Percentiles rank a stretch among this genome's conserved stretches.
These are phyloP conservation scores for Drosophila atripex DNA, from an alignment of 2,888 invertebrate species.

Conservation along the genomic window DNA sequence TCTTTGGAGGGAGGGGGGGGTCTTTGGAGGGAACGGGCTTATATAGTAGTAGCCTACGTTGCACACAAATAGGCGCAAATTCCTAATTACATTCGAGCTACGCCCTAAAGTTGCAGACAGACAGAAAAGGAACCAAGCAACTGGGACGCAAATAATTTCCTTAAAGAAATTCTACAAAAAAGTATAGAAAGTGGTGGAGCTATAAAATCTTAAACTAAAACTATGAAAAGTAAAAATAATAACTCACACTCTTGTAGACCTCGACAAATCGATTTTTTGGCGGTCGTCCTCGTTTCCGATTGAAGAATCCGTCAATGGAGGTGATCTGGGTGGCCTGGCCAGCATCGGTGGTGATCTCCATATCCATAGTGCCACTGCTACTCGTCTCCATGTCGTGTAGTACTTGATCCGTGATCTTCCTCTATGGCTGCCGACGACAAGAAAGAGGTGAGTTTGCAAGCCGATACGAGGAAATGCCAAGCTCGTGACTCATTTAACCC, in stretches of 20 bases:
- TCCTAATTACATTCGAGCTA: constrained; percentile 59
- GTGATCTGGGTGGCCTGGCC: constrained; percentile 84
- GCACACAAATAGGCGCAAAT: constrained; percentile 74
- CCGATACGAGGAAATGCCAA: constrained; percentile 15
- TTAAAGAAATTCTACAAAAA: neutral
- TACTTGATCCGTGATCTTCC: constrained; percentile 7
- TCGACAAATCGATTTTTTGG: constrained; percentile 97
- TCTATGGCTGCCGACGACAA: constrained; percentile 14
- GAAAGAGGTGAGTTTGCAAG: constrained; percentile 3
- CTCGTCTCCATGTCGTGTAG: constrained; percentile 19
- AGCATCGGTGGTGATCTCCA: constrained; percentile 7
- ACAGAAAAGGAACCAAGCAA: constrained; percentile 41
- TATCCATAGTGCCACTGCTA: constrained; percentile 40
- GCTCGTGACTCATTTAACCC: constrained; percentile 25
- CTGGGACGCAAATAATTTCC: constrained; percentile 21
- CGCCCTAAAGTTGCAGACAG: constrained; percentile 42
- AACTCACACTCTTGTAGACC: constrained; percentile 93
- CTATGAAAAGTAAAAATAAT: neutral
- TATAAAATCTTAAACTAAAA: too few relatives aligned
- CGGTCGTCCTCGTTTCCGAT: constrained; percentile 96
- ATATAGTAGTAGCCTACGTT: constrained; percentile 27
- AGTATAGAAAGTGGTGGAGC: neutral
- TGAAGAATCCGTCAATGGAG: constrained; percentile 95
- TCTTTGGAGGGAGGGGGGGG: too few relatives aligned
- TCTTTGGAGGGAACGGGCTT: neutral